Base-by-base conservation (phyloP, 2,797 vertebrate genomes). In the Crocidura indochinensis region DNA sequence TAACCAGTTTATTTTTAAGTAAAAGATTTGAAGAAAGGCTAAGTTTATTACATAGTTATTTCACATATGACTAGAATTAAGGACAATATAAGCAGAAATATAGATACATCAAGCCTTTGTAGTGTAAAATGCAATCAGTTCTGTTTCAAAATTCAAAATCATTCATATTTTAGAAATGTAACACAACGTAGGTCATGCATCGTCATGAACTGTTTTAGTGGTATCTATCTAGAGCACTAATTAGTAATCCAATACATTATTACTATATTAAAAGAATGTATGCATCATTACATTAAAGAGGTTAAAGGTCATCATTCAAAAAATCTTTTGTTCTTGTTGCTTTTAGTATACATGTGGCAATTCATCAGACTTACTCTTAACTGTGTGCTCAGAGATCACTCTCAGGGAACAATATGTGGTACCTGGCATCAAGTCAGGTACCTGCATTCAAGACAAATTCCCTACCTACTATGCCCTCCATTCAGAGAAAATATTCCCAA, bases 101-200 rank as follows among this genome's bases (percentile, higher is more conserved):
- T 20, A 73, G 8, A 77, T 60, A 26, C 4, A 7, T 4, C 44
- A 84, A 64, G 3, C 67, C 79, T 69, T 44, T 10, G 38, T 26
- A 68, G 85, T 90, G 71, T 53, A 65, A 65, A 65, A 82, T 38
- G 87, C 1, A 0, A 92, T 53, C 6, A 71, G 22, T 4, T 80
- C 17, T 84, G 20, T 31, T 80, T 93, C 29, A 38, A 14, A 91
- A 60, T 76, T 87, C 44, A 84, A 47, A 84, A 84, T 4, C 82
- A 78, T 87, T 81, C 56, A 49, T 17, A 82, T 60, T 60, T 81
- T 38, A 26, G 53, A 56, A 92, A 92, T 17, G 1, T 20, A 85
- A 74, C 71, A 26, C n/a, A 22, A 74, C 24, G 6, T 29, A 15
- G 12, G 17, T 22, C 24, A 12, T 65, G 10, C 6, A 10, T 64